Evolutionary conservation across 2,888 invertebrate genomes (phyloP).

Genomic region (Gisinianus flammeolus): DNA sequence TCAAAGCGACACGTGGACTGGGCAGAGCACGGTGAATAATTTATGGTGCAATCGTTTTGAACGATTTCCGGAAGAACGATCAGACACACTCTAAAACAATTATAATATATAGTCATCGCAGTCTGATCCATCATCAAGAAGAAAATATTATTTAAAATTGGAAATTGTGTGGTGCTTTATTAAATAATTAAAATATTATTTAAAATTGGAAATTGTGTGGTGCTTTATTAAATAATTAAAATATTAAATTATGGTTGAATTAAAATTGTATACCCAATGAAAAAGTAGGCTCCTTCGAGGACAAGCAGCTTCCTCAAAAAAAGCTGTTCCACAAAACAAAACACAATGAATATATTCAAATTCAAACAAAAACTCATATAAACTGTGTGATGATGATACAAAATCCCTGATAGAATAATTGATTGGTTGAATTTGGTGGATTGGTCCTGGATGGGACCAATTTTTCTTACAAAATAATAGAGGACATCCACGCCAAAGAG

Average conservation of each 20-base stretch:
- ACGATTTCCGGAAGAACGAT: background rate
- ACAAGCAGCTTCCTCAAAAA: background rate
- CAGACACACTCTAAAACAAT: background rate
- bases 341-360: too few relatives aligned
- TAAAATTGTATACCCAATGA: background rate
- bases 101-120: too few relatives aligned
- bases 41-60: background rate
- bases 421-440: background rate
- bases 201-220: background rate
- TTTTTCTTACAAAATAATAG: background rate
- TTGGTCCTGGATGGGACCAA: background rate
- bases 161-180: too few relatives aligned
- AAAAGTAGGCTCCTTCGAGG: background rate
- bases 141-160: background rate
- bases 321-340: background rate
- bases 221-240: too few relatives aligned
- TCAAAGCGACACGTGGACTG: background rate
- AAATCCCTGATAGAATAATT: background rate
- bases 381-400: too few relatives aligned
- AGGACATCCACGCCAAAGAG: slow-evolving; percentile 2
- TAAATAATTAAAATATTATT: too few relatives aligned
- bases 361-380: too few relatives aligned
- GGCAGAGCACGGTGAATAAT: background rate
- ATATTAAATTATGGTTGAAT: too few relatives aligned
- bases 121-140: background rate